Conservation (phyloP, 1,140 invertebrate genomes). For the Helicoverpa armigera region DNA sequence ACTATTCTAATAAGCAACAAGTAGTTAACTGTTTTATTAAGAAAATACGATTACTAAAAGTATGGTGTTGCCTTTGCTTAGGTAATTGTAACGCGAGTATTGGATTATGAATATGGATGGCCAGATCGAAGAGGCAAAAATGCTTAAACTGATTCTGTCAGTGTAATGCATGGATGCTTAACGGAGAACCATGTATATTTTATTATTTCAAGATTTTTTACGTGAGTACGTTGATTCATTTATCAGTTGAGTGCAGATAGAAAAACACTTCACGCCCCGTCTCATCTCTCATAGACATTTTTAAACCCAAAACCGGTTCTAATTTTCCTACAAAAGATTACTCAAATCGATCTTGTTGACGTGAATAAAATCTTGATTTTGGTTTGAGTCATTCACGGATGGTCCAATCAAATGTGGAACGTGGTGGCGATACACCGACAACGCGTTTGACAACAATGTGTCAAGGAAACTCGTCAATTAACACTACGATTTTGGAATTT, state of each 20-base stretch:
- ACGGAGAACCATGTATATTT: too few relatives aligned
- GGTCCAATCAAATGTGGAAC: slow-evolving; percentile 5
- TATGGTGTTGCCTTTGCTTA: neutral
- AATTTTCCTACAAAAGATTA: neutral
- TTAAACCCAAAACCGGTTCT: neutral
- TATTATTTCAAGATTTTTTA: too few relatives aligned
- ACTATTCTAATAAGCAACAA: neutral
- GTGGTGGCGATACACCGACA: neutral
- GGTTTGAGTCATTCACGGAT: neutral
- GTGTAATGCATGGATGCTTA: too few relatives aligned
- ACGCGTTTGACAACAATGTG: slow-evolving; percentile 10
- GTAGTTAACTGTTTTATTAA: neutral
- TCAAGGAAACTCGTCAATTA: slow-evolving; percentile 12
- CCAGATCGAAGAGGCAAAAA: too few relatives aligned
- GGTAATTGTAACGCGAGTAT: neutral
- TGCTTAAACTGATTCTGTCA: too few relatives aligned
- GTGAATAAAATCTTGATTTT: slow-evolving; percentile 5
- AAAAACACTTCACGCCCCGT: too few relatives aligned
- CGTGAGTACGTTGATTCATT: too few relatives aligned
- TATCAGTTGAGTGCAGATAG: too few relatives aligned
- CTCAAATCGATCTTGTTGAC: neutral
- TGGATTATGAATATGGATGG: neutral
- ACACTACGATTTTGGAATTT: slow-evolving; percentile 3
- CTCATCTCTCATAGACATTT: too few relatives aligned
- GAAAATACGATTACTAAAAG: slow-evolving; percentile 3